These are phyloP conservation scores for Platycheirus rosarum DNA, from an alignment of 2,888 invertebrate species.

Conservation along the genomic window DNA sequence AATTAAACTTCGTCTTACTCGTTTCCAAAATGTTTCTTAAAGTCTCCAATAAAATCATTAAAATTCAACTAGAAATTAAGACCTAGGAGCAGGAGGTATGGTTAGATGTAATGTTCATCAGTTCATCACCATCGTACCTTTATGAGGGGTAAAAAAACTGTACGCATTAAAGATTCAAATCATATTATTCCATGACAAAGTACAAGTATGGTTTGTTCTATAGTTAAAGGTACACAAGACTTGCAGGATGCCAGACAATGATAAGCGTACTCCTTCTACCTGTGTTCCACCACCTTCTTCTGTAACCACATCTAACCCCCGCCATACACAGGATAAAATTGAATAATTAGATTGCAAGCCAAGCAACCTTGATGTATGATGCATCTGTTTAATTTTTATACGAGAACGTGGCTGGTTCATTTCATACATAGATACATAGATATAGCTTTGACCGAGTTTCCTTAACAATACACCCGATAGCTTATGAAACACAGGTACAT, in stretches of 20 bases:
- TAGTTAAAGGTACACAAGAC: neutral
- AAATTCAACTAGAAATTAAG: no score
- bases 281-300: neutral
- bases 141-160: constrained; percentile 7
- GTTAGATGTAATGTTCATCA: no score
- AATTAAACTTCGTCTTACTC: no score
- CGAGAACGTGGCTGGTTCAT: neutral
- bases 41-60: no score
- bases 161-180: constrained; percentile 29
- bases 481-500: no score
- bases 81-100: no score
- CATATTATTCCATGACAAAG: constrained; percentile 20
- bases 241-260: neutral
- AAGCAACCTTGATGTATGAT: constrained; percentile 51
- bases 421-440: no score
- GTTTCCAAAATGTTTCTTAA: no score
- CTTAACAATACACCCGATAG: neutral
- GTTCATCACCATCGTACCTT: no score
- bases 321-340: constrained; percentile 38
- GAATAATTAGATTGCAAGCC: constrained; percentile 52
- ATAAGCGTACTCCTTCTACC: neutral
- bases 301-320: neutral
- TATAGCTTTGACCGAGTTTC: constrained; percentile 9
- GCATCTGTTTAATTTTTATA: constrained; percentile 13
- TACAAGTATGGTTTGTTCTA: neutral